Evolutionary conservation across 1,140 invertebrate genomes (phyloP), one percentile per base, ranked within the genome.

Genomic region (Drosophila gunungcola): DNA sequence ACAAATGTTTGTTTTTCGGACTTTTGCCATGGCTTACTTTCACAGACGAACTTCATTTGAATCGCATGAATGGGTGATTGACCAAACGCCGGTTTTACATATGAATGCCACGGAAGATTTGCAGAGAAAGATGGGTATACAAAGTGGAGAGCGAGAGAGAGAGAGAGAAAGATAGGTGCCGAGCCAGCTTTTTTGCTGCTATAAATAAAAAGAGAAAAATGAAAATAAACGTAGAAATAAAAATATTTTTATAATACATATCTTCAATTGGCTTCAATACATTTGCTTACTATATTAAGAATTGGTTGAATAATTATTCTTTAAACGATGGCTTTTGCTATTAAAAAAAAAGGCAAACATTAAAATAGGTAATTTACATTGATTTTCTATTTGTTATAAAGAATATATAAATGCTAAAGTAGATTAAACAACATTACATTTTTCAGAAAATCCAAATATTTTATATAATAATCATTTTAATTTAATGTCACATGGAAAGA

Each of bases 1-100:
- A 57, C 73, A 76, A 76, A 76, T 76, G 73, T 76, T 76, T 46
- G 36, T 29, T 42, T 21, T 72, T 74, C 58, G 49, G 72, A 64
- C 57, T 73, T 32, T 72, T 36, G 57, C 49, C 49, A 39, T 73
- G 61, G 52, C 73, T 76, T 76, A 76, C 73, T 76, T 75, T 76
- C 73, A 76, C 72, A 51, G 52, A 52, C 67, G 39, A 11, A 48
- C 69, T 73, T 52, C 45, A 25, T 41, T 61, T 74, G 72, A 74
- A 74, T 76, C 62, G 61, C 53, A 74, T 76, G 48, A 67, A 76
- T 76, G 73, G 48, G 54, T 75, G 72, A 52, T 46, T 74, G 52
- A 56, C 55, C 54, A 27, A 48, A 38, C 27, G 43, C 36, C 36
- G 25, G 41, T 32, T 55, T 74, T 54, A 58, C 57, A 73, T 73